Evolutionary conservation across 2,888 invertebrate species (phyloP).

Genomic region (Trypoxylon attenuatum): DNA sequence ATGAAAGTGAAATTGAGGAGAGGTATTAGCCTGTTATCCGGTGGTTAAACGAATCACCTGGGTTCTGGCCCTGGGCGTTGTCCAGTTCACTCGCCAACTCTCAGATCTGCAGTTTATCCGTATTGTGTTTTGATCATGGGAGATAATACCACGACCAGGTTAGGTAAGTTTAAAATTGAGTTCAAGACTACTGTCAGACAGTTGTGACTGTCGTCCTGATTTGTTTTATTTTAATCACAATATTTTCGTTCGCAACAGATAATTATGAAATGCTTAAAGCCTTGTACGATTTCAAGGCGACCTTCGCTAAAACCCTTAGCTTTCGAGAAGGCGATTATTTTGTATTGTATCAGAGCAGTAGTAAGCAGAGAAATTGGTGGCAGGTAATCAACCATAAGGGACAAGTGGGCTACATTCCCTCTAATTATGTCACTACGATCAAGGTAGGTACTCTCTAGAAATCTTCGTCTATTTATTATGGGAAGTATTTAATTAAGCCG

Average conservation of each 20-base stretch:
- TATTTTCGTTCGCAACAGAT: constrained; percentile 73
- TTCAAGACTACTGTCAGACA: neutral
- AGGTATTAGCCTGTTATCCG: constrained; percentile 40
- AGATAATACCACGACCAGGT: constrained; percentile 68
- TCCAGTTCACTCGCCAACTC: constrained; percentile 39
- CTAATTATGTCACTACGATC: constrained; percentile 88
- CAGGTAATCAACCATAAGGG: constrained; percentile 89
- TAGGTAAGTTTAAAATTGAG: constrained; percentile 62
- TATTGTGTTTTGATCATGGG: constrained; percentile 57
- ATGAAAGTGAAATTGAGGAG: constrained; percentile 65
- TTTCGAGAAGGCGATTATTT: constrained; percentile 88
- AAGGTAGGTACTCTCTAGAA: constrained; percentile 77
- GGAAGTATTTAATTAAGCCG: neutral
- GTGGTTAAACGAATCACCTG: constrained; percentile 52
- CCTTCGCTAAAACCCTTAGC: constrained; percentile 87
- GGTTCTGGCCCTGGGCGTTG: constrained; percentile 69
- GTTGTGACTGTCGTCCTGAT: neutral
- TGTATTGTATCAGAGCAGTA: constrained; percentile 85
- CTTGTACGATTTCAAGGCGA: constrained; percentile 89
- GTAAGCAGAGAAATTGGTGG: constrained; percentile 91
- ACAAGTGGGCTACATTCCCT: constrained; percentile 89
- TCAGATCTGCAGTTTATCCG: constrained; percentile 13
- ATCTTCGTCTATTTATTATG: constrained; percentile 8
- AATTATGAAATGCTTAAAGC: constrained; percentile 89
- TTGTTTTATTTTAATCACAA: neutral